A percentile compares a stretch with the other conserved stretches of the same genome.
Evolutionary conservation across 2,113 vertebrate species (phyloP).

Genomic region (Phasianus colchicus): DNA sequence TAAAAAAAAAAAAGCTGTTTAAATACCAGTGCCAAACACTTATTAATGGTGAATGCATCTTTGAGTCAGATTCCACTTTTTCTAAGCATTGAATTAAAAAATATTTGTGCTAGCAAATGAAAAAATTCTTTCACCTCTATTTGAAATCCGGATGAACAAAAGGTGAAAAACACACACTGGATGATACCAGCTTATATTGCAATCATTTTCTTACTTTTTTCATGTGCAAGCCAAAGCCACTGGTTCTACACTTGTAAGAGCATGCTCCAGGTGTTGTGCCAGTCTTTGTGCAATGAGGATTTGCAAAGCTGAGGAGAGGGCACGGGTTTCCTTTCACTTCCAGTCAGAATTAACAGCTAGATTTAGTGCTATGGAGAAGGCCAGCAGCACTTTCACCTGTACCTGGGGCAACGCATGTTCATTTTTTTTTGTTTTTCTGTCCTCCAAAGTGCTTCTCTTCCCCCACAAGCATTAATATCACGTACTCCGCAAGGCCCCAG

Average conservation of each 20-base stretch:
- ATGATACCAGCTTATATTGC: not conserved
- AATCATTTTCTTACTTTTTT: not conserved
- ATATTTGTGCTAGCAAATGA: not conserved
- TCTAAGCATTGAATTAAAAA: constrained; percentile 12
- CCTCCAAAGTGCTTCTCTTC: not conserved
- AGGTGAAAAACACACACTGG: not conserved
- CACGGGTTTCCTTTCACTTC: not conserved
- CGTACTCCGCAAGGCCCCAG: not conserved
- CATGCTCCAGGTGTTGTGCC: not conserved
- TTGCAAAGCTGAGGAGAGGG: not conserved
- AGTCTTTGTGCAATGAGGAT: not conserved
- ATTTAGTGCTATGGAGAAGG: not conserved
- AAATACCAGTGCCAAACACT: constrained; percentile 61
- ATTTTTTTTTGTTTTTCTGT: not conserved
- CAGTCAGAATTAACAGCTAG: not conserved
- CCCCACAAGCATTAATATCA: not conserved
- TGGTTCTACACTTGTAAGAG: not conserved
- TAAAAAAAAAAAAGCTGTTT: constrained; percentile 21
- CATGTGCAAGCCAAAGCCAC: not conserved
- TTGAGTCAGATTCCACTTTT: constrained; percentile 50
- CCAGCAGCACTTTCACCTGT: not conserved
- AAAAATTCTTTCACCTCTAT: not conserved
- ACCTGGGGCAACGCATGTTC: not conserved
- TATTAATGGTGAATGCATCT: constrained; percentile 66
- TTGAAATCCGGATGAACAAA: not conserved